These are phyloP conservation scores for Ophthalmolycus amberensis DNA, from an alignment of 2,113 vertebrate species.

Conservation along the genomic window DNA sequence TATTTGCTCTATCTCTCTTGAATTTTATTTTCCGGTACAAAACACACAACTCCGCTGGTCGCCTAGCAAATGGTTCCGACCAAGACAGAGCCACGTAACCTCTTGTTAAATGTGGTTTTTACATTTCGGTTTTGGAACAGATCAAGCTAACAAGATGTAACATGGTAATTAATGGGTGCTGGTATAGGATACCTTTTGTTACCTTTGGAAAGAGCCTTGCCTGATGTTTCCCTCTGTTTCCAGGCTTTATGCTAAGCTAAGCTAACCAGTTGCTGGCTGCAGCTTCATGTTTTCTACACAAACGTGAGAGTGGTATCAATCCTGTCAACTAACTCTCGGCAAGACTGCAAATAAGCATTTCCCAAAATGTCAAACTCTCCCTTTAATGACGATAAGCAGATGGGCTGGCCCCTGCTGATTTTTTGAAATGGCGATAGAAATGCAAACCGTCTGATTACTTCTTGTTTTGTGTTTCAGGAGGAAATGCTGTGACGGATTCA, in stretches of 20 bases:
- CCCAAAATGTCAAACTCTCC: background rate
- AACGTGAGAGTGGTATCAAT: background rate
- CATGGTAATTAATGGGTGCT: background rate
- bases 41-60: background rate
- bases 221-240: background rate
- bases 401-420: background rate
- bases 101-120: background rate
- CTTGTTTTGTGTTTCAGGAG: slow-evolving; percentile 74
- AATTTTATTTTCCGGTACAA: background rate
- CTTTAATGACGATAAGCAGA: background rate
- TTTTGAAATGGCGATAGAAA: background rate
- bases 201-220: background rate
- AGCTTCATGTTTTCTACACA: background rate
- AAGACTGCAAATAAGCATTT: background rate
- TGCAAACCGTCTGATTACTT: background rate
- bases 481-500: slow-evolving; percentile 86
- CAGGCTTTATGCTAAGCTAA: slow-evolving; percentile 5
- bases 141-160: background rate
- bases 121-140: background rate
- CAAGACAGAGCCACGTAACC: background rate
- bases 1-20: background rate
- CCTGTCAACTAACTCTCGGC: background rate
- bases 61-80: background rate
- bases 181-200: background rate
- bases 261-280: background rate